Base-by-base conservation (phyloP, 2,797 vertebrate genomes). In the Anabas testudineus region DNA sequence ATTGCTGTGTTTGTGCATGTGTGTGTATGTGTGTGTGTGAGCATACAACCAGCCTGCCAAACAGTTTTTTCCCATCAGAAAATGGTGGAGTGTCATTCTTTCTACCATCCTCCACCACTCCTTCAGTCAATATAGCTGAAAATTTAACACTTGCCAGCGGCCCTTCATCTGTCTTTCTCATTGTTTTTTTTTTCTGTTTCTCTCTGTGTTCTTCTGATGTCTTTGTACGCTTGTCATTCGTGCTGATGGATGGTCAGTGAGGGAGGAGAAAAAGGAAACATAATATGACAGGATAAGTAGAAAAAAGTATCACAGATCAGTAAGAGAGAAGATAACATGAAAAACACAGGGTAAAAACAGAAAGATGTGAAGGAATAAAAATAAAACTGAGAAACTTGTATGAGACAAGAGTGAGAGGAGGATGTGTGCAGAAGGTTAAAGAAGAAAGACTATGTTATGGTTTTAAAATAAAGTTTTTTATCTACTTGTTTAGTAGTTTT, bases 61-160 rank as follows among this genome's bases (percentile, higher is more conserved):
- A 78, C 22, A 36, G 48, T 72, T 89, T 86, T n/a, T 91, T 88
- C 83, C 82, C 84, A 64, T 59, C 72, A 81, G 85, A 80, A 90
- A 88, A 80, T 36, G 45, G 66, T 32, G 26, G 52, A 78, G 41
- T 72, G 72, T 79, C 80, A 78, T 75, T 81, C 60, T 82, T 63
- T 73, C 63, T 76, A 60, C 87, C 75, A 53, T 75, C 65, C 74
- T 72, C 36, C 65, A 53, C 54, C 67, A n/a, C 55, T 80, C 72
- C 41, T 55, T 81, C 55, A 57, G 76, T 74, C 66, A 61, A 57
- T 73, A 70, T 28, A 54, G 16, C 65, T 57, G 41, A 69, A 75
- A 70, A 78, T 59, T 66, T 47, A 73, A 63, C 57, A 39, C 71
- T 26, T 59, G 26, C 70, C 39, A 64, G 41, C 10, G 21, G 39